phyloP scores from a whole-genome alignment of 2,113 vertebrate genomes.

The Phycodurus eques region DNA sequence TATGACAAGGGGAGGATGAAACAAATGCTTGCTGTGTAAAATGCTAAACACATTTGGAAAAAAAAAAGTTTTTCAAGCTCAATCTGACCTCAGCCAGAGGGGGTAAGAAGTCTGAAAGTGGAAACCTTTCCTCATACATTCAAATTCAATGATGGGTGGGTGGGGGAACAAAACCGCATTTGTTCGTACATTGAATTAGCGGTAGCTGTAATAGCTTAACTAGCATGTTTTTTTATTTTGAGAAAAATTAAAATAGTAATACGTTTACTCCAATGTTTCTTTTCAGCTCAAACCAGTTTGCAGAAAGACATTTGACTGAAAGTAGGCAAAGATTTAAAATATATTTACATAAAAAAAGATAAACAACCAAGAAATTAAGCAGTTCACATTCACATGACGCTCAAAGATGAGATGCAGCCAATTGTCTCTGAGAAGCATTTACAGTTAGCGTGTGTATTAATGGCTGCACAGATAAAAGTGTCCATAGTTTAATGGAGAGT shows the following conservation, averaged over 20 bases:
- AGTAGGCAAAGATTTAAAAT: not conserved
- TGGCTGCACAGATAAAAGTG: conserved; percentile 32
- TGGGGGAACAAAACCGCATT: not conserved
- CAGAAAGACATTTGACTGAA: not conserved
- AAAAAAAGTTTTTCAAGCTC: not conserved
- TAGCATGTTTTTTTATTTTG: not conserved
- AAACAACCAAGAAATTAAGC: conserved; percentile 9
- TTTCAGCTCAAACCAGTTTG: conserved; percentile 2
- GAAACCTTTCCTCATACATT: not conserved
- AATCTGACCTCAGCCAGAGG: not conserved
- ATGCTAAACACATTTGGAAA: conserved; percentile 5
- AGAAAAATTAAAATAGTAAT: no score
- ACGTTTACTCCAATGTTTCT: not conserved
- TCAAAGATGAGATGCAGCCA: conserved; percentile 23
- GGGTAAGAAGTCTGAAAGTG: not conserved
- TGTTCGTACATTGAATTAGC: no score
- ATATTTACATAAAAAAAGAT: not conserved
- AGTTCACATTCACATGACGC: conserved; percentile 1
- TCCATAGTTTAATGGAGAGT: conserved; percentile 34
- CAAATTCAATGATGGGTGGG: not conserved
- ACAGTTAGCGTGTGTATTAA: conserved; percentile 12
- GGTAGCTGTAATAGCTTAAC: not conserved
- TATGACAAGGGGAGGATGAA: conserved; percentile 21
- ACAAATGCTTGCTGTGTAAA: conserved; percentile 23
- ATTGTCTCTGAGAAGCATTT: conserved; percentile 20